Evolutionary conservation across 2,797 vertebrate species (phyloP).

Genomic region (Hyperoplus immaculatus): DNA sequence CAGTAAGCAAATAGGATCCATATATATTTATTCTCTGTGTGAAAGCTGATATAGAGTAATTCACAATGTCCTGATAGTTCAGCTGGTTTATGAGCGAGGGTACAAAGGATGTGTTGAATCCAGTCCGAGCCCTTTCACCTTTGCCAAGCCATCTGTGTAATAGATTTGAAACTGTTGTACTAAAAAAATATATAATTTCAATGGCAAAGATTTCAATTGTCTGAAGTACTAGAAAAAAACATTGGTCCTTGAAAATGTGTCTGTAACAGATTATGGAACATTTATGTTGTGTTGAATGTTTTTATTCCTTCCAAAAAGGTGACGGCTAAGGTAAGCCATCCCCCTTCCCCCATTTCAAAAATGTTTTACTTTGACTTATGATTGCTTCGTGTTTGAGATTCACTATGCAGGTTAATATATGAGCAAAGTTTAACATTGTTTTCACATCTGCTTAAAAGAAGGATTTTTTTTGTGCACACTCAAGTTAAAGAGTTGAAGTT

Average conservation of each 20-base stretch:
- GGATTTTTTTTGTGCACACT: background rate
- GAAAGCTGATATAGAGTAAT: background rate
- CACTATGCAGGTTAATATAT: background rate
- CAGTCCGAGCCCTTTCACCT: background rate
- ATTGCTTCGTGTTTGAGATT: background rate
- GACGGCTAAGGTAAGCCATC: too few relatives aligned
- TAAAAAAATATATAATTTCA: too few relatives aligned
- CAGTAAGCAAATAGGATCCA: background rate
- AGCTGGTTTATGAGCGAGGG: background rate
- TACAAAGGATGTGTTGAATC: background rate
- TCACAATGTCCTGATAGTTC: background rate
- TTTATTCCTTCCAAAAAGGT: too few relatives aligned
- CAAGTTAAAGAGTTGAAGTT: background rate
- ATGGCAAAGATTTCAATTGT: too few relatives aligned
- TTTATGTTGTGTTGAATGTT: background rate
- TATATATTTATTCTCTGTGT: background rate
- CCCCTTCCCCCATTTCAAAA: too few relatives aligned
- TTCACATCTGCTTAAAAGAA: background rate
- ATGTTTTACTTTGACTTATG: too few relatives aligned
- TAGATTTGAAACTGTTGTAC: too few relatives aligned
- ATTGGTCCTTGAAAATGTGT: too few relatives aligned
- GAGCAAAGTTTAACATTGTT: background rate
- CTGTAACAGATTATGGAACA: background rate
- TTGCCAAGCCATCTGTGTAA: too few relatives aligned
- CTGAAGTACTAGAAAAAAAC: too few relatives aligned